Base-by-base conservation (phyloP, 2,797 vertebrate species). In the Sphenodon punctatus region DNA sequence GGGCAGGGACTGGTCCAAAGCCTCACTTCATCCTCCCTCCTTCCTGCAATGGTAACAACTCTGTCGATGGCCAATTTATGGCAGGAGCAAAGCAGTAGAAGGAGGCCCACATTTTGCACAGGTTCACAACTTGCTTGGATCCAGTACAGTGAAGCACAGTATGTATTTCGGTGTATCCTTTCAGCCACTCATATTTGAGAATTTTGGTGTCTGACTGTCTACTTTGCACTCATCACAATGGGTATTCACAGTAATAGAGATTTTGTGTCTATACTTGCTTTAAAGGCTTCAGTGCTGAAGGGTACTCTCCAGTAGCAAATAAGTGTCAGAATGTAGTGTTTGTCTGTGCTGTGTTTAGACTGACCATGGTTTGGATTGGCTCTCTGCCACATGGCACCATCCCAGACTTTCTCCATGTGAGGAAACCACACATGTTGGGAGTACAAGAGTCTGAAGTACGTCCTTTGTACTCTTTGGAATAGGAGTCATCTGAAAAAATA, bases 321-420 rank as follows among this genome's bases (percentile, higher is more conserved):
- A 84, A 89, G 87, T 92, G 91, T 92, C 87, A 88, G 88, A 92
- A 91, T 90, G 82, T 25, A 84, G 82, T 67, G 1, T 85, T 86
- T 80, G 84, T 89, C 45, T 78, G 51, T 12, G 39, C 78, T 68
- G 80, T 92, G 91, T 95, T 95, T 94, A 94, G 89, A 89, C 81
- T 88, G 85, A 80, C 49, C 1, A 0, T 14, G 79, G 92, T 95
- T 96, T 96, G 84, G 55, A 2, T 94, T 96, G 95, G 96, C 93
- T 1, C 23, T 0, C 0, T 55, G 93, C 95, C 94, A 93, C 84
- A 70, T 17, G 8, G 92, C 89, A 91, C 1, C 2, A 75, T 84
- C 94, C 88, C 90, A 93, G 67, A 42, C 68, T 78, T 85, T 67
- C 90, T 88, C 42, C 15, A 77, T 66, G 77, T 2, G 71, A 90